Evolutionary conservation across 2,888 invertebrate species (phyloP).

Genomic region (Neocrepidodera transversa): DNA sequence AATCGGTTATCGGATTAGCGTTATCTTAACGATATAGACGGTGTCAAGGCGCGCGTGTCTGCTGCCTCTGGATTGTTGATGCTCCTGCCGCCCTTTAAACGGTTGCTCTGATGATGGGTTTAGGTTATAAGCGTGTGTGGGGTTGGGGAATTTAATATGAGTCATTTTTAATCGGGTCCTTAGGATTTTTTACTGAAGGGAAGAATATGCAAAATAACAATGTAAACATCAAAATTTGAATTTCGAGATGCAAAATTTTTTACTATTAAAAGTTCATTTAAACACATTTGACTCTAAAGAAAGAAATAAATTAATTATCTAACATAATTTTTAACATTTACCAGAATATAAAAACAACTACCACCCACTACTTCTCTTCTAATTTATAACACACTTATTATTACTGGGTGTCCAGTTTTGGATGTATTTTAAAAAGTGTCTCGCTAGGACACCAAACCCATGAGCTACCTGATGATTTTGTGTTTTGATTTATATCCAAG

Average conservation of each 20-base stretch:
- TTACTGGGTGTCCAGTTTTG: conserved; percentile 2
- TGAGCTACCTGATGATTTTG: conserved; percentile 31
- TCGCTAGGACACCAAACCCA: conserved; percentile 19
- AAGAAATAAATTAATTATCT: too few relatives aligned
- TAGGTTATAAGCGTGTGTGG: not conserved
- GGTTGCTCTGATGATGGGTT: conserved; percentile 1
- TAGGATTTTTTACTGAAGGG: not conserved
- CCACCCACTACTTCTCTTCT: conserved; percentile 4
- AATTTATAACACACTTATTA: not conserved
- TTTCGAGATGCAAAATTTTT: too few relatives aligned
- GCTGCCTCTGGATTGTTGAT: conserved; percentile 25
- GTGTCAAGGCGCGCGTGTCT: conserved; percentile 53
- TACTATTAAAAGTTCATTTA: too few relatives aligned
- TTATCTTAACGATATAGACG: conserved; percentile 62
- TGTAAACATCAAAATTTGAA: too few relatives aligned
- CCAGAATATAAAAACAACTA: too few relatives aligned
- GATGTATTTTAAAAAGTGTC: conserved; percentile 21
- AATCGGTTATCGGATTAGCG: conserved; percentile 63
- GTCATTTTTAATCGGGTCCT: not conserved
- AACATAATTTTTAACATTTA: too few relatives aligned
- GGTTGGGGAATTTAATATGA: not conserved
- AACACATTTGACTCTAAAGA: too few relatives aligned
- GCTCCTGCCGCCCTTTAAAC: not conserved
- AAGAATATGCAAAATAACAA: too few relatives aligned
- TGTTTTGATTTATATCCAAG: conserved; percentile 52